phyloP scores from a whole-genome alignment of 2,113 vertebrate species.

The Hemichromis elongatus region DNA sequence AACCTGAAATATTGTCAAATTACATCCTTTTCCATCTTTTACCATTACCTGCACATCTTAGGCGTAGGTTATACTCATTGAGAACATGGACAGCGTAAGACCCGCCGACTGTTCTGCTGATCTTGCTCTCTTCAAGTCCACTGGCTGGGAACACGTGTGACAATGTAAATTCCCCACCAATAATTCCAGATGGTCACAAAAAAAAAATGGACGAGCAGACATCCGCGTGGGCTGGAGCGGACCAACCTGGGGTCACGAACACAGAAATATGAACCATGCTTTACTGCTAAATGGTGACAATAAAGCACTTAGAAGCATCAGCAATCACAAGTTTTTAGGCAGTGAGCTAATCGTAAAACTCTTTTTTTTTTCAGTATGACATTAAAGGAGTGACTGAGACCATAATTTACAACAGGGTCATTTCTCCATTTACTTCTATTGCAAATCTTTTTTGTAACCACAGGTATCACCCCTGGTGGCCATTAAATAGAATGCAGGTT shows the following conservation, averaged over 20 bases:
- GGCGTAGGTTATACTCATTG: not conserved
- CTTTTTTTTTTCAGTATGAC: not conserved
- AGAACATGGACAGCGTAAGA: not conserved
- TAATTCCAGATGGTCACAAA: not conserved
- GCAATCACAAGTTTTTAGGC: not conserved
- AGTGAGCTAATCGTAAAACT: not conserved
- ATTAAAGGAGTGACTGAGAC: not conserved
- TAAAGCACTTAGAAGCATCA: not conserved
- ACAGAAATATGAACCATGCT: not conserved
- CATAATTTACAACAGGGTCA: not conserved
- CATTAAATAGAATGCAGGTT: not conserved
- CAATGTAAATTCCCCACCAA: not conserved
- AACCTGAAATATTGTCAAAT: not conserved
- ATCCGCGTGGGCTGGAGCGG: not conserved
- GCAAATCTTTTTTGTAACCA: not conserved
- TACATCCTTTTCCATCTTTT: not conserved
- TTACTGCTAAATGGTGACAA: not conserved
- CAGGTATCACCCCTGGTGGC: not conserved
- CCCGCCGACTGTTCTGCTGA: not conserved
- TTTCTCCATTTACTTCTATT: not conserved
- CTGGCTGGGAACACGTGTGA: not conserved
- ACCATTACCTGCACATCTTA: not conserved
- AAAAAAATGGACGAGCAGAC: not conserved
- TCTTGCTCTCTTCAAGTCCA: not conserved
- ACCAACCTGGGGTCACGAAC: not conserved